Base-by-base conservation (phyloP, 2,888 invertebrate species). In the Nomada fucata region DNA sequence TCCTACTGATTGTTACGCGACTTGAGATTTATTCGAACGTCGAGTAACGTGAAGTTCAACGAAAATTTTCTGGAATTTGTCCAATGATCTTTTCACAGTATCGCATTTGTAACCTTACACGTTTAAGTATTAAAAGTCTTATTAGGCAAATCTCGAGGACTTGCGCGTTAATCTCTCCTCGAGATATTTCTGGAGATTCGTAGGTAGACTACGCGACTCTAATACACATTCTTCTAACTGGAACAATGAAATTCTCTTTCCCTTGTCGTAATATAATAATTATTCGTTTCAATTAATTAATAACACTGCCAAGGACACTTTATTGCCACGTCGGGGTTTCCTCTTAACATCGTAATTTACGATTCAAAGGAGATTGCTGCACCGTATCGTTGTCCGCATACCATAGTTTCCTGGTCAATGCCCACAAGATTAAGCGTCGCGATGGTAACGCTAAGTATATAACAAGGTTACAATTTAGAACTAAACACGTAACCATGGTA, bases 351-450 rank as follows among this genome's bases (percentile, higher is more conserved):
- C 11, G 50, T 68, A 78, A 72, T 80, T 80, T 79, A 63, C 29
- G 70, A 81, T 70, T 67, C 50, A 55, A 60, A 26, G 53, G 50
- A 68, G 55, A 68, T 68, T 59, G 67, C 47, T 53, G 29, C 44
- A 26, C 2, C 60, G 74, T 70, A 68, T 70, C 74, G 59, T 81
- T 69, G 76, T 68, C 68, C 61, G 36, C 11, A 57, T 63, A 20
- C 74, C 44, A 74, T 76, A 76, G 81, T 71, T 79, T 77, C 64
- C 71, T 71, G 83, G 72, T 79, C 84, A 85, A 81, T 84, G 77
- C 73, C 86, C 84, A 67, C 65, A 83, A 86, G 84, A 89, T 90
- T 88, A 88, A 83, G 84, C 88, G 83, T 84, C 86, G 83, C 83
- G 86, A 82, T 80, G 87, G 84, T 82, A 59, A 59, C 59, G 55